Percentiles rank a stretch among this genome's conserved stretches.
These are phyloP conservation scores for Malaclemys terrapin DNA, from an alignment of 2,113 vertebrate genomes.

Conservation along the genomic window DNA sequence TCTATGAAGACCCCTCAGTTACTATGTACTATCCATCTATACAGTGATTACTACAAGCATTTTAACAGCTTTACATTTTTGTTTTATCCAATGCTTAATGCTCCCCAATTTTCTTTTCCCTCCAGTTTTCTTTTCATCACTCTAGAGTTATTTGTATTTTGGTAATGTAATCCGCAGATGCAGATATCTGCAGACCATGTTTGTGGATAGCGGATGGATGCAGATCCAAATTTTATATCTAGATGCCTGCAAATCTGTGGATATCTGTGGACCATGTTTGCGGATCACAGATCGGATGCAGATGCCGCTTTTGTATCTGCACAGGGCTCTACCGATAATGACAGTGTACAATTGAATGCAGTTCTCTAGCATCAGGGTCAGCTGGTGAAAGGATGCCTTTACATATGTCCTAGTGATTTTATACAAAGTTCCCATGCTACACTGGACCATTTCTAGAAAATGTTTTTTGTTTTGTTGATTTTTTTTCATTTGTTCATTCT, in stretches of 20 bases:
- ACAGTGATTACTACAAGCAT: neutral
- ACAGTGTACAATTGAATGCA: neutral
- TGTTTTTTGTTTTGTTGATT: accelerated
- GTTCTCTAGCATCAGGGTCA: neutral
- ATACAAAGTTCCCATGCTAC: neutral
- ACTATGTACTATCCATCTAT: neutral
- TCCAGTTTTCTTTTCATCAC: neutral
- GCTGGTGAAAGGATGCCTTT: neutral
- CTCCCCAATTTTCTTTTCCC: neutral
- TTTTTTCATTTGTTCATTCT: neutral
- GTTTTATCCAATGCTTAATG: neutral
- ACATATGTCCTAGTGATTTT: neutral
- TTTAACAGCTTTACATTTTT: neutral
- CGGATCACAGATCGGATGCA: neutral
- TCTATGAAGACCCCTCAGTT: neutral
- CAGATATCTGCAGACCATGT: neutral
- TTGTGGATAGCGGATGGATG: neutral
- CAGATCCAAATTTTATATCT: neutral
- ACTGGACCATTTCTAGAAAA: neutral
- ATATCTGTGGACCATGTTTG: neutral
- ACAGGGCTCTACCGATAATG: neutral
- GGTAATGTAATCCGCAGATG: neutral
- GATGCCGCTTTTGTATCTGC: neutral
- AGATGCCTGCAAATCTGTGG: neutral
- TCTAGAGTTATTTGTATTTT: neutral